These are phyloP conservation scores for Eupeodes latifasciatus DNA, from an alignment of 2,888 invertebrate species.

Conservation along the genomic window DNA sequence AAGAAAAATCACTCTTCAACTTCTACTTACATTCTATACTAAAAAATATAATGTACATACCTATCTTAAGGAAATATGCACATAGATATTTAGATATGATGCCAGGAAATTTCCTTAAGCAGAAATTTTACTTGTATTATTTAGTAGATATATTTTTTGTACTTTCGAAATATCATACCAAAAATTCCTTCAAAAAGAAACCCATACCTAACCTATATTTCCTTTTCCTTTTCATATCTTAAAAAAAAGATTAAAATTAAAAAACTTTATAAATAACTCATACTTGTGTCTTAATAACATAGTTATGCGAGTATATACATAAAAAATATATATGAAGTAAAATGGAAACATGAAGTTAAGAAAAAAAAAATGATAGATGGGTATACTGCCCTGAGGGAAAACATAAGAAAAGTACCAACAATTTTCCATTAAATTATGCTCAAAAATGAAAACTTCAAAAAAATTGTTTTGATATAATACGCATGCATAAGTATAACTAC, in stretches of 20 bases:
- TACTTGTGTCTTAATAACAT: neutral
- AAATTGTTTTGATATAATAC: neutral
- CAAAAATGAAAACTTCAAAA: conserved; percentile 9
- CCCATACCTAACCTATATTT: neutral
- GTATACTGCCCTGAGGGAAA: conserved; percentile 1
- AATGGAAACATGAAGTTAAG: neutral
- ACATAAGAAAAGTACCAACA: neutral
- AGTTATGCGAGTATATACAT: no score
- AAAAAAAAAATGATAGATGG: conserved; percentile 7
- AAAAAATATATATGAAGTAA: neutral
- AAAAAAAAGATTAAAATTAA: conserved; percentile 54
- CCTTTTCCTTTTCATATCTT: conserved; percentile 13
- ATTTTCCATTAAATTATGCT: conserved; percentile 21
- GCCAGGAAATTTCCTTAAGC: conserved; percentile 12
- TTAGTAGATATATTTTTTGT: neutral
- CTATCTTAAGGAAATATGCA: no score
- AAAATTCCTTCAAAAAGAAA: conserved; percentile 10
- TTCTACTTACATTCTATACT: neutral
- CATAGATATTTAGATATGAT: neutral
- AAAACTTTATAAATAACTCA: conserved; percentile 56
- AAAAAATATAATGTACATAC: no score
- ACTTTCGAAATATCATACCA: conserved; percentile 21
- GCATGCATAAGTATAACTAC: neutral
- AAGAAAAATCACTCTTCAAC: neutral
- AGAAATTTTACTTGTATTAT: neutral